Conservation (phyloP, 2,113 vertebrate species). For the Scartelaos histophorus region DNA sequence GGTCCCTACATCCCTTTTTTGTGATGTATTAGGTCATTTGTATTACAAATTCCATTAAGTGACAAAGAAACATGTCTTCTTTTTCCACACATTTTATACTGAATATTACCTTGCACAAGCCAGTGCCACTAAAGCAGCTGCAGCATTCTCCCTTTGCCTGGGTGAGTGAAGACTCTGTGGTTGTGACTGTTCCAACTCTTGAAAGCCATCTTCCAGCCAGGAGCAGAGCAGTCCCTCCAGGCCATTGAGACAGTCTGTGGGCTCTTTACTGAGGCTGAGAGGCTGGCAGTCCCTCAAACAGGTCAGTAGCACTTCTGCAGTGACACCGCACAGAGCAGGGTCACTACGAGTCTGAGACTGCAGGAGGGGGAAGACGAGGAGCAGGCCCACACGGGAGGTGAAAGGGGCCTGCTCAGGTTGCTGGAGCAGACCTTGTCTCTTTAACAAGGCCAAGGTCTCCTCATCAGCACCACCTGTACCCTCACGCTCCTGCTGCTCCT, state of each 20-base stretch:
- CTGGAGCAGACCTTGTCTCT: constrained; percentile 92
- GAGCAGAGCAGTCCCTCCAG: constrained; percentile 94
- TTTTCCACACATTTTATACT: background rate
- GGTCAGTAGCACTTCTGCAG: constrained; percentile 92
- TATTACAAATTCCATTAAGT: background rate
- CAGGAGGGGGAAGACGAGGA: constrained; percentile 94
- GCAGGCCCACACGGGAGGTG: constrained; percentile 92
- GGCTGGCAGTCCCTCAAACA: constrained; percentile 98
- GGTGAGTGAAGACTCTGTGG: constrained; percentile 81
- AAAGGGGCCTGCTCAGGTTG: constrained; percentile 95
- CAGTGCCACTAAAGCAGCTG: constrained; percentile 94
- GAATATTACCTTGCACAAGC: constrained; percentile 91
- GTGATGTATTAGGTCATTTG: background rate
- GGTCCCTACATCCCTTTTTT: too few relatives aligned
- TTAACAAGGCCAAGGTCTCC: constrained; percentile 91
- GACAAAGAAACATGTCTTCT: background rate
- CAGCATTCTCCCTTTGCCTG: constrained; percentile 94
- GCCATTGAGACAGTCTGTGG: constrained; percentile 94
- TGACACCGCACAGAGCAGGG: constrained; percentile 94
- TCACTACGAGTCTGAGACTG: constrained; percentile 96
- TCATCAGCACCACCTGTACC: constrained; percentile 86
- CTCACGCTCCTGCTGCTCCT: constrained; percentile 95
- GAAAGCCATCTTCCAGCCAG: constrained; percentile 88
- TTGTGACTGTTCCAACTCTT: constrained; percentile 81
- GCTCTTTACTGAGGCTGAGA: constrained; percentile 96